A percentile compares a stretch with the other conserved stretches of the same genome.
These are phyloP conservation scores for Trichonephila clavipes DNA, from an alignment of 1,140 invertebrate genomes.

Conservation along the genomic window DNA sequence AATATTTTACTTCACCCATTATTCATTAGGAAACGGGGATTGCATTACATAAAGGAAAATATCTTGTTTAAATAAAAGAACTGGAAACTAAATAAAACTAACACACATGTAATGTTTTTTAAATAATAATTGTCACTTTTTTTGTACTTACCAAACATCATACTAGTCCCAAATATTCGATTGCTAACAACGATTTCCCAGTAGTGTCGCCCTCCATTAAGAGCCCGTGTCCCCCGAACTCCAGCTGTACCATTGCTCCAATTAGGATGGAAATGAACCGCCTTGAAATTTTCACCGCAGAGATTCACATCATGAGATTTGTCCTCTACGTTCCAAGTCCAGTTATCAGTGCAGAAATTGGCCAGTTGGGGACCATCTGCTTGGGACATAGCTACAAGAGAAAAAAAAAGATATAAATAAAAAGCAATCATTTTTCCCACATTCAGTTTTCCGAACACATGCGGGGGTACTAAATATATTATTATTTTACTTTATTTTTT, in stretches of 20 bases:
- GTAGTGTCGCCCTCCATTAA: constrained; percentile 86
- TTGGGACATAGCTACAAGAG: background rate
- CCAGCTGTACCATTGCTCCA: constrained; percentile 89
- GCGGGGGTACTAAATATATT: too few species aligned
- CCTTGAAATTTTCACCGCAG: constrained; percentile 82
- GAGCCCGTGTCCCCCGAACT: constrained; percentile 84
- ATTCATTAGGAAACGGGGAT: too few species aligned
- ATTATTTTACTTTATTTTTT: too few species aligned
- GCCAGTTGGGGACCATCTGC: constrained; percentile 3
- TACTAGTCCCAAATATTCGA: constrained; percentile 88
- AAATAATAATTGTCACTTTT: background rate
- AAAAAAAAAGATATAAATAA: too few species aligned
- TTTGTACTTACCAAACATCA: constrained; percentile 85
- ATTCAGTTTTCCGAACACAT: background rate
- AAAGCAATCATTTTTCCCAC: background rate
- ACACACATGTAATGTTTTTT: too few species aligned
- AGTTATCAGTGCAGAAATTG: constrained; percentile 83
- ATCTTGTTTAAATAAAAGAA: too few species aligned
- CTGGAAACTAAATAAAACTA: too few species aligned
- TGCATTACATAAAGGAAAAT: too few species aligned
- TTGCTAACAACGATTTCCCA: constrained; percentile 87
- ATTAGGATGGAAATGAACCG: constrained; percentile 87
- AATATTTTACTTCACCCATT: too few species aligned
- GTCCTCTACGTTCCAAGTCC: constrained; percentile 85
- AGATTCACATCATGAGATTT: constrained; percentile 86